Conservation (phyloP, 2,888 invertebrate genomes). For the Tetranychus truncatus region DNA sequence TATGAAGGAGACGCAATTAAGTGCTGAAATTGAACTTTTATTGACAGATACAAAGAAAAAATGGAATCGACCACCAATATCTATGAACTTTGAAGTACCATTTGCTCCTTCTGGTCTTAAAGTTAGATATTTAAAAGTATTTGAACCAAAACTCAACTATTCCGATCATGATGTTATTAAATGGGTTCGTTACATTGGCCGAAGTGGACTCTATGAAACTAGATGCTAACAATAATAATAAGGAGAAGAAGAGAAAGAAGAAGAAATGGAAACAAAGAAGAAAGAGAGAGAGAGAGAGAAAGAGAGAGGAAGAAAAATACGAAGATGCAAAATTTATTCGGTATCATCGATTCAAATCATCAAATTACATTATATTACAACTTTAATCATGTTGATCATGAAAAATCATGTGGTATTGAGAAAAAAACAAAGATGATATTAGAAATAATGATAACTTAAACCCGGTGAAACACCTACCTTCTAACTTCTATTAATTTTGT, state of each 20-base stretch:
- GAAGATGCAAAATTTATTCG: no score
- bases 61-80: constrained; percentile 98
- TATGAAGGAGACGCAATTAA: constrained; percentile 98
- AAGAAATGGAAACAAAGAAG: no score
- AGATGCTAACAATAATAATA: constrained; percentile 48
- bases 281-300: no score
- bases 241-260: not conserved
- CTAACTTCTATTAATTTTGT: no score
- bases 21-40: constrained; percentile 93
- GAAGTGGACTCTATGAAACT: constrained; percentile 96
- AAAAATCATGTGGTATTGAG: no score
- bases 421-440: no score
- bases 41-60: constrained; percentile 95
- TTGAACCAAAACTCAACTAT: constrained; percentile 97
- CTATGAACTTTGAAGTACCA: constrained; percentile 99
- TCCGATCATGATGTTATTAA: constrained; percentile 99
- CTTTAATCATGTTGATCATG: no score
- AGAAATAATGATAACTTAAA: no score
- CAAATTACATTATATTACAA: no score
- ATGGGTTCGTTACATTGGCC: constrained; percentile 99
- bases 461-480: no score
- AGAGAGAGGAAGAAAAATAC: no score
- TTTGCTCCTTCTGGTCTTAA: constrained; percentile 99
- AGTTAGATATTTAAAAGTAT: constrained; percentile 96
- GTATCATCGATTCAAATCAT: no score